These are phyloP conservation scores for Tapirus terrestris DNA, from an alignment of 2,113 vertebrate species.

Conservation along the genomic window DNA sequence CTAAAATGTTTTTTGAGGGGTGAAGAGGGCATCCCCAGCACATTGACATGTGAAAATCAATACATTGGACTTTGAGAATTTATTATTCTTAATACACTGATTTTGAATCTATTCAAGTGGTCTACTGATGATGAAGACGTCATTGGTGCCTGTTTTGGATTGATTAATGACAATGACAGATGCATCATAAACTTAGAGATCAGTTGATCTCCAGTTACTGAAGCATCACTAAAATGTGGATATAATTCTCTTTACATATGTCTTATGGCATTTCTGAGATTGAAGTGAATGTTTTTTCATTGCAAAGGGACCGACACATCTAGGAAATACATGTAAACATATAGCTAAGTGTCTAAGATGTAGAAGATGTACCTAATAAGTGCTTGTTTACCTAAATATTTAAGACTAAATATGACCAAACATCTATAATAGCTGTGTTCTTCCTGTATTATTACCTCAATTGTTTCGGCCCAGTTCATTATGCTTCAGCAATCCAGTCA, in stretches of 20 bases:
- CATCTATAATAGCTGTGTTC: neutral
- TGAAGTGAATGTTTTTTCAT: neutral
- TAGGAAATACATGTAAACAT: neutral
- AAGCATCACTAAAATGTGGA: neutral
- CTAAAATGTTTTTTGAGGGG: neutral
- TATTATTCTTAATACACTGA: neutral
- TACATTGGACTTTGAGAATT: neutral
- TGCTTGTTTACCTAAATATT: neutral
- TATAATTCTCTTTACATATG: neutral
- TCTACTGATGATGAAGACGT: neutral
- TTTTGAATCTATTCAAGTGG: neutral
- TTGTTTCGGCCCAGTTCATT: neutral
- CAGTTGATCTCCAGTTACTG: neutral
- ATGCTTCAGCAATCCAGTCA: neutral
- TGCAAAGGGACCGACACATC: neutral
- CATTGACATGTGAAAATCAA: neutral
- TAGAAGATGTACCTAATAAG: neutral
- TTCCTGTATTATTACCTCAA: neutral
- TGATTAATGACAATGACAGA: neutral
- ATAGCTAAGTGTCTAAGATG: neutral
- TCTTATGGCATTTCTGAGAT: neutral
- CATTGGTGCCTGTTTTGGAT: neutral
- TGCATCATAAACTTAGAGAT: neutral
- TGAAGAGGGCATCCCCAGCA: neutral
- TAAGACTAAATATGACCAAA: neutral